Percentiles rank a stretch among this genome's conserved stretches.
phyloP scores from a whole-genome alignment of 2,113 vertebrate genomes.

The Cyanocitta stelleri region DNA sequence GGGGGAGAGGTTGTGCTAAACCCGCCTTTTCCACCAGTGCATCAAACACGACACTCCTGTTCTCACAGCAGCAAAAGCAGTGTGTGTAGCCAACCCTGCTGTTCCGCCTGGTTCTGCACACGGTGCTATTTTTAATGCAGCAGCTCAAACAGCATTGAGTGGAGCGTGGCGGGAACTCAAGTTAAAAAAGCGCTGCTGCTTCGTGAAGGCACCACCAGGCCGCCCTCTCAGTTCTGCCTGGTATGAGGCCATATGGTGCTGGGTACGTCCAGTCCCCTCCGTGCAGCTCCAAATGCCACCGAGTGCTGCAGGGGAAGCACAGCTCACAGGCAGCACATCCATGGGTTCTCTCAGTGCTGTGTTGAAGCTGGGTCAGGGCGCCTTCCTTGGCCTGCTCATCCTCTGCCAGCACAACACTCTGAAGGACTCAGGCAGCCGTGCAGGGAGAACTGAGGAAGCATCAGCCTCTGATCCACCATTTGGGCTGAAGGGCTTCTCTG shows the following conservation, averaged over 20 bases:
- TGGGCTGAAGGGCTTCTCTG: not conserved
- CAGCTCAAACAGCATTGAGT: not conserved
- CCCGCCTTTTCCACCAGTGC: not conserved
- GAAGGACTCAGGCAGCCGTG: accelerated
- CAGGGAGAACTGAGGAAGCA: not conserved
- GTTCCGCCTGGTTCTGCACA: not conserved
- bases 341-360: accelerated
- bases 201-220: accelerated
- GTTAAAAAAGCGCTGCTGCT: not conserved
- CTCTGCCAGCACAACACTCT: not conserved
- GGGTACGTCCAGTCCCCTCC: not conserved
- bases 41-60: not conserved
- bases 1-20: not conserved
- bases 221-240: not conserved
- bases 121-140: not conserved
- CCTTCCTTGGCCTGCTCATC: not conserved
- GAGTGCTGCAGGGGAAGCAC: not conserved
- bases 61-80: not conserved
- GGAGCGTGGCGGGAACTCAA: not conserved
- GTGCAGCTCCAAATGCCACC: accelerated
- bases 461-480: not conserved
- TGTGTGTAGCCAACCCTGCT: not conserved
- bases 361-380: not conserved
- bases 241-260: not conserved
- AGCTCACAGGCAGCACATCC: not conserved